Conservation (phyloP, 2,113 vertebrate species). For the Alethe diademata region DNA sequence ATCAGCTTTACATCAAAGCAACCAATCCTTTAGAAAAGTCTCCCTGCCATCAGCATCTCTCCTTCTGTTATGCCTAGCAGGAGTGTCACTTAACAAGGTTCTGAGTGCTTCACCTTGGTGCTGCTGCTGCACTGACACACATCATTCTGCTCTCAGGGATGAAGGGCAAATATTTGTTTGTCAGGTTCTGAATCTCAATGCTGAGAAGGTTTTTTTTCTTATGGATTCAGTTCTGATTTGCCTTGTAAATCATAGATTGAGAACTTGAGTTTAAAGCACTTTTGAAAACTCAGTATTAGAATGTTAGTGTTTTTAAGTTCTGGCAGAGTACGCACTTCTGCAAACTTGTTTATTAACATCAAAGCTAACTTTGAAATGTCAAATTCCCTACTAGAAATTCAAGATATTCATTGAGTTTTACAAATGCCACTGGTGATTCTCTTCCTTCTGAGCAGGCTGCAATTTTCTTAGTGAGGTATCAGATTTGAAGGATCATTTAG, state of each 20-base stretch:
- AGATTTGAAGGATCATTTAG: conserved; percentile 51
- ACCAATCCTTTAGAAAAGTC: background rate
- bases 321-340: background rate
- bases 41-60: background rate
- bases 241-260: background rate
- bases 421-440: conserved; percentile 50
- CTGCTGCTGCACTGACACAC: background rate
- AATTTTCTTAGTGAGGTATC: conserved; percentile 55
- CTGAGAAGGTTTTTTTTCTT: background rate
- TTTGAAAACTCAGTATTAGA: background rate
- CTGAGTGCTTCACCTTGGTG: background rate
- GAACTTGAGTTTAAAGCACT: background rate
- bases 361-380: conserved; percentile 63
- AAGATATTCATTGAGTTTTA: conserved; percentile 43
- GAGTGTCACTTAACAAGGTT: background rate
- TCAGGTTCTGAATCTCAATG: background rate
- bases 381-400: conserved; percentile 43
- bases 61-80: background rate
- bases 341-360: conserved; percentile 40
- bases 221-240: background rate
- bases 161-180: background rate
- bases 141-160: background rate
- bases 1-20: background rate
- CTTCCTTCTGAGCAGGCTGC: conserved; percentile 21
- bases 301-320: conserved; percentile 17